Evolutionary conservation across 2,113 vertebrate genomes (phyloP).

Genomic region (Pelusios castaneus): DNA sequence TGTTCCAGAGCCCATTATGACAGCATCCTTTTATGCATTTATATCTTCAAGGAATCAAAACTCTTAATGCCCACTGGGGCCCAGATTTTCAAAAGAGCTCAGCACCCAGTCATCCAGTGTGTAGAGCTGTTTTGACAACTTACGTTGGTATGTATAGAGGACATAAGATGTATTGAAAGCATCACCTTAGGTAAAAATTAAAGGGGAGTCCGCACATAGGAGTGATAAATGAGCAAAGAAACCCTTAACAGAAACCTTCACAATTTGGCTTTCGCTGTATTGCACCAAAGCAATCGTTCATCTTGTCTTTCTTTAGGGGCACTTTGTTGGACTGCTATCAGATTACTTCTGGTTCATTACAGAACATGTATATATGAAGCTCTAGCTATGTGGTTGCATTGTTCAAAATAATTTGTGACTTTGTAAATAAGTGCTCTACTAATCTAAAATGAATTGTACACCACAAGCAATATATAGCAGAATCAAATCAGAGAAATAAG

Average conservation of each 20-base stretch:
- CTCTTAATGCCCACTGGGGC: neutral
- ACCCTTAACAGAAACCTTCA: neutral
- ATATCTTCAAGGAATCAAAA: neutral
- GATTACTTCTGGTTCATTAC: neutral
- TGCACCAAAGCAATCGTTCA: neutral
- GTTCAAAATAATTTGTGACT: neutral
- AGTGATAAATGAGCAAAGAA: neutral
- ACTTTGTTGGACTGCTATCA: neutral
- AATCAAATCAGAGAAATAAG: neutral
- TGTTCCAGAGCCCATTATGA: neutral
- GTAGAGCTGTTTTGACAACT: neutral
- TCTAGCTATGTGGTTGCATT: neutral
- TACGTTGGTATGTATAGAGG: neutral
- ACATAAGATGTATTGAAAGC: neutral
- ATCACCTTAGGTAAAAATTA: neutral
- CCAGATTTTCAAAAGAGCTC: neutral
- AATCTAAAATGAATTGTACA: neutral
- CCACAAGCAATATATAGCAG: neutral
- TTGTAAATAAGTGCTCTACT: neutral
- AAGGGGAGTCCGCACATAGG: neutral
- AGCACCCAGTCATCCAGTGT: neutral
- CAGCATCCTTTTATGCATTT: accelerated
- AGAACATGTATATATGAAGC: neutral
- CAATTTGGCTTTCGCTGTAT: accelerated
- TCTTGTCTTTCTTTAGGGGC: neutral